Evolutionary conservation across 2,113 vertebrate genomes (phyloP).

Genomic region (Lutjanus erythropterus): DNA sequence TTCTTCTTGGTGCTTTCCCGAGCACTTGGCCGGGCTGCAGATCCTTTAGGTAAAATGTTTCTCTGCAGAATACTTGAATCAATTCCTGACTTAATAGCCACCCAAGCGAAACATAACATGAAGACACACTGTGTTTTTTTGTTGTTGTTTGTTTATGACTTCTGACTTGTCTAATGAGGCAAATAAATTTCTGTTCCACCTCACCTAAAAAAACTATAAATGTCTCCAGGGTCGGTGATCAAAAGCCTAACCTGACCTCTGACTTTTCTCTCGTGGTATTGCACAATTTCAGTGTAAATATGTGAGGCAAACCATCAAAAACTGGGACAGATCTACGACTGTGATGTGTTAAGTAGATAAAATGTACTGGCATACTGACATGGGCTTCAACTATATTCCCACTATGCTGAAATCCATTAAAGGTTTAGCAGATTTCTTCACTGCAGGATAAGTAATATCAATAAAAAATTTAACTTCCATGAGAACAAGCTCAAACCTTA

Average conservation of each 20-base stretch:
- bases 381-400: not conserved
- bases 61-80: no score
- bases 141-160: no score
- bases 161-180: no score
- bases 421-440: constrained; percentile 20
- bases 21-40: no score
- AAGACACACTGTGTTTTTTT: no score
- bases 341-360: not conserved
- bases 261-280: not conserved
- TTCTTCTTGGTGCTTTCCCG: no score
- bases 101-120: no score
- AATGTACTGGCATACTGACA: not conserved
- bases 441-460: not conserved
- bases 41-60: no score
- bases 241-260: not conserved
- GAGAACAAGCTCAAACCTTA: not conserved
- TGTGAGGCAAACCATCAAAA: not conserved
- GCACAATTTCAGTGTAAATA: not conserved
- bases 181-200: no score
- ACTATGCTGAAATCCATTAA: constrained; percentile 16
- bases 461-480: not conserved
- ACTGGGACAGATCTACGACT: not conserved
- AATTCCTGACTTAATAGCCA: no score
- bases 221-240: not conserved
- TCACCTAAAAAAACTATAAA: no score